phyloP scores from a whole-genome alignment of 1,140 invertebrate genomes.

The Aleiodes sp. region DNA sequence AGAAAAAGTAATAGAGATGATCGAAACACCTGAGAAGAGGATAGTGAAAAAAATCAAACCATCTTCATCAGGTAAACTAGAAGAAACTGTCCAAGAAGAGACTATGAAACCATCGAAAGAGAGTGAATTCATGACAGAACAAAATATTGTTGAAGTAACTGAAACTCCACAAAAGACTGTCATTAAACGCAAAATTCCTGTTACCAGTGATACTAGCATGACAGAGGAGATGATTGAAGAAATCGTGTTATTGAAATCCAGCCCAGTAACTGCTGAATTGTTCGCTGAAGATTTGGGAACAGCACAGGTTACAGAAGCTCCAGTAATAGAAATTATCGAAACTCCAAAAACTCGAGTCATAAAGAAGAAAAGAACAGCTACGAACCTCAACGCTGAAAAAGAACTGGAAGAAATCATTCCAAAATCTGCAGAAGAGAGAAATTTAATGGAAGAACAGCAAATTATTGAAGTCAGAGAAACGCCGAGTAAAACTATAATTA shows the following conservation, averaged over 20 bases:
- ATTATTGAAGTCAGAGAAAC: slow-evolving; percentile 40
- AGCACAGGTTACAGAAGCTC: slow-evolving; percentile 29
- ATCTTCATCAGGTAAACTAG: slow-evolving; percentile 33
- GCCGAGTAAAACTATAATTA: slow-evolving; percentile 35
- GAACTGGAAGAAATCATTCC: slow-evolving; percentile 37
- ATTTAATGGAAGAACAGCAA: slow-evolving; percentile 41
- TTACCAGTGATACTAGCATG: slow-evolving; percentile 42
- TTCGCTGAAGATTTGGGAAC: slow-evolving; percentile 28
- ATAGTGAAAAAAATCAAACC: slow-evolving; percentile 35
- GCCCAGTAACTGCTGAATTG: slow-evolving; percentile 38
- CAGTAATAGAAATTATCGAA: slow-evolving; percentile 45
- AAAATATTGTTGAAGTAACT: slow-evolving; percentile 32
- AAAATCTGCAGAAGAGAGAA: slow-evolving; percentile 36
- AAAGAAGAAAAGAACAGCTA: slow-evolving; percentile 46
- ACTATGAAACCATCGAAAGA: slow-evolving; percentile 26
- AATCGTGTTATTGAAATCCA: slow-evolving; percentile 40
- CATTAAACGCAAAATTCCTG: slow-evolving; percentile 37
- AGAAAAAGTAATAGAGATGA: slow-evolving; percentile 1
- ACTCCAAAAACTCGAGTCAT: slow-evolving; percentile 43
- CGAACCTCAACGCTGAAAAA: slow-evolving; percentile 33
- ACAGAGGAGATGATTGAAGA: slow-evolving; percentile 41
- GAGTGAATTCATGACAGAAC: slow-evolving; percentile 30
- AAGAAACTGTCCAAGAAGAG: slow-evolving; percentile 35
- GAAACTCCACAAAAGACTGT: slow-evolving; percentile 35
- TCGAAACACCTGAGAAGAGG: slow-evolving; percentile 26